Base-by-base conservation (phyloP, 2,888 invertebrate species). In the Caenorhabditis becei region DNA sequence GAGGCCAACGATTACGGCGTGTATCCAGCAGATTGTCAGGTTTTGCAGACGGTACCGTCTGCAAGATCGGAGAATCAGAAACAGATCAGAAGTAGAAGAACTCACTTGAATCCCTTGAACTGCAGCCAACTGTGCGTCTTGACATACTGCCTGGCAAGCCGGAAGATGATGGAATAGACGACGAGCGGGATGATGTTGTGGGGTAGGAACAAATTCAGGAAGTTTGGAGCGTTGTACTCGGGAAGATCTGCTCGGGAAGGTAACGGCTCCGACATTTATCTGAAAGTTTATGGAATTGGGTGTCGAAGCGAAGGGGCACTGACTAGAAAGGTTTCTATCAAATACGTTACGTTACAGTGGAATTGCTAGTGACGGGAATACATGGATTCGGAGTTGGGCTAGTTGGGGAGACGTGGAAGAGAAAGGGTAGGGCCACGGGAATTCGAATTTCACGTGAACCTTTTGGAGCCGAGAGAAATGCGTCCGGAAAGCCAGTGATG, bases 31-130 rank as follows among this genome's bases (percentile, higher is more conserved):
- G 24, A 89, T 77, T 11, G 88, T 80, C 24, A 89, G 82, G 58
- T 89, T 89, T 51, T 84, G 88, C 20, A 89, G 82, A 8, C 89
- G 89, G 62, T 89, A 89, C 35, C 85, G 86, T 82, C 89, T 89
- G 74, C 26, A 87, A 77, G n/a, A n/a, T n/a, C n/a, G n/a, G n/a
- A n/a, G n/a, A n/a, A n/a, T n/a, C n/a, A n/a, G n/a, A n/a, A n/a
- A n/a, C n/a, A n/a, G n/a, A n/a, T n/a, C n/a, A n/a, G n/a, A n/a
- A n/a, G n/a, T 2, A 41, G 26, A 26, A 8, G 1, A 20, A 53
- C 63, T 82, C 51, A 87, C 89, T 85, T 86, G 84, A 88, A 89
- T 59, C 87, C 88, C 0, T 51, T 62, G 67, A 81, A 84, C 16
- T 72, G 51, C 51, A 72, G 79, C 88, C 88, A 89, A 10, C 77